Base-by-base conservation (phyloP, 2,797 vertebrate genomes). In the Molothrus ater region DNA sequence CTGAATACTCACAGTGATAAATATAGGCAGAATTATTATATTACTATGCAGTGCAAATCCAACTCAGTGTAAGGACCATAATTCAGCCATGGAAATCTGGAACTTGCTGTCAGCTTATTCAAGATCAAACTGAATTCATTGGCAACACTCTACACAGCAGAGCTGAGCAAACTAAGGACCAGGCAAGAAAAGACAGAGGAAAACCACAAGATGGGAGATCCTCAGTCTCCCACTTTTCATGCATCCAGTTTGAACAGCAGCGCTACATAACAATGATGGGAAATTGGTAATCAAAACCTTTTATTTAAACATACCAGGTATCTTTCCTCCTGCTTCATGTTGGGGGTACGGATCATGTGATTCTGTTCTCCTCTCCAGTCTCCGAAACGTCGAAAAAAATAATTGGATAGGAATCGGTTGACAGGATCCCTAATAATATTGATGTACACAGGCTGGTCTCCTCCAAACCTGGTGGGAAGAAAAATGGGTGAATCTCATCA, bases 341-440 rank as follows among this genome's bases (percentile, higher is more conserved):
- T 99, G 50, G 99, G 99, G 4, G 99, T 99, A 76, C 99, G 99
- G 95, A 99, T 98, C 97, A 99, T 98, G 97, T 99, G 99, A 97
- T 99, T 99, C 98, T 99, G 99, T 94, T 99, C 99, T 16, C 99
- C 99, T 97, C 99, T 98, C 99, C 99, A 99, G 97, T 99, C 99
- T 80, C 99, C 99, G 4, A 99, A 99, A 56, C 99, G 99, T 24
- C 99, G 99, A 97, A 99, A 99, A 97, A 99, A 99, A 96, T 99
- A 99, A 97, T 99, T 99, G 68, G 99, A 99, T 51, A 99, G 98
- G 97, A 99, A 99, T 42, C 99, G 98, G 96, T 98, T 99, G 93
- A 99, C 99, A 6, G 99, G 99, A 95, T 99, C 99, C 96, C 99
- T 98, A 91, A 99, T 99, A 91, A 99, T 99, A 97, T 99, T 99